A percentile compares a stretch with the other conserved stretches of the same genome.
These are phyloP conservation scores for Coenonympha glycerion DNA, from an alignment of 2,888 invertebrate genomes.

Conservation along the genomic window DNA sequence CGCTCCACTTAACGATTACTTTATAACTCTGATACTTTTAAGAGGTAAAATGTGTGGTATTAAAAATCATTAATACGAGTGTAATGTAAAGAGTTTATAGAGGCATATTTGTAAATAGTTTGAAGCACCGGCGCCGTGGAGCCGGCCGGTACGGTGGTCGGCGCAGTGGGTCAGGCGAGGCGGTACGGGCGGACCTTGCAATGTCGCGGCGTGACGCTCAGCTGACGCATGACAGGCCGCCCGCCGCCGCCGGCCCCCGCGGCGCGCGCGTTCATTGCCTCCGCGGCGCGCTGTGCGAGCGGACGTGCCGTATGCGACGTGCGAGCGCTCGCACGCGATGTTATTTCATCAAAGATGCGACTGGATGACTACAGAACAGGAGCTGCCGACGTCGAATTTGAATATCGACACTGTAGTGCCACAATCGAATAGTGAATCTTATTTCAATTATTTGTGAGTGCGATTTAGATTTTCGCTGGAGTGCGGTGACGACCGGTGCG, in stretches of 20 bases:
- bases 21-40: conserved; percentile 1
- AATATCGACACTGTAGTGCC: conserved; percentile 34
- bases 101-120: conserved; percentile 15
- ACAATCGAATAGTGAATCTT: conserved; percentile 44
- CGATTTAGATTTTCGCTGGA: conserved; percentile 57
- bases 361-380: conserved; percentile 10
- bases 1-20: conserved; percentile 27
- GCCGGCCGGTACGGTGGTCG: conserved; percentile 30
- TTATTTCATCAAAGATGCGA: conserved; percentile 25
- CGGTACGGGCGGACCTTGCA: conserved; percentile 76
- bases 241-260: conserved; percentile 62
- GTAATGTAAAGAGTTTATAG: neutral
- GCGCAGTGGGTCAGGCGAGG: conserved; percentile 67
- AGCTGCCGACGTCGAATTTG: conserved; percentile 1
- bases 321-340: conserved; percentile 14
- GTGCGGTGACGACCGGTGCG: conserved; percentile 74
- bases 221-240: conserved; percentile 67
- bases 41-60: neutral
- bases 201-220: conserved; percentile 78
- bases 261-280: conserved; percentile 79
- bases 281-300: conserved; percentile 77
- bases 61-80: neutral
- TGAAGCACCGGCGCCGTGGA: conserved; percentile 15
- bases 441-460: conserved; percentile 53
- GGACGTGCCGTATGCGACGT: conserved; percentile 51